phyloP scores from a whole-genome alignment of 2,888 invertebrate genomes.

The Aproaerema taeniolella region DNA sequence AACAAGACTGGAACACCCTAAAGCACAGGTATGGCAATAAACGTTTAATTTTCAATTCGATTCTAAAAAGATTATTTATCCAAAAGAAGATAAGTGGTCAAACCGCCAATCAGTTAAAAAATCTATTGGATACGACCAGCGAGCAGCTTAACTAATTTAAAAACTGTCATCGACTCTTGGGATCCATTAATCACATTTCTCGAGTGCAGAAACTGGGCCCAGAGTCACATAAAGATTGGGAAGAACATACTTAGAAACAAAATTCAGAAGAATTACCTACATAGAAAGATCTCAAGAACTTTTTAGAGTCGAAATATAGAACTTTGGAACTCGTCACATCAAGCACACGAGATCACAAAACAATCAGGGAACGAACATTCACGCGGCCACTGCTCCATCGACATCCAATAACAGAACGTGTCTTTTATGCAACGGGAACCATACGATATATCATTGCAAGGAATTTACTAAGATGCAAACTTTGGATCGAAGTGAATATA shows the following conservation, averaged over 20 bases:
- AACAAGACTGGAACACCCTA: conserved; percentile 11
- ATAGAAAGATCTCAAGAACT: neutral
- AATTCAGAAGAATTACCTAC: neutral
- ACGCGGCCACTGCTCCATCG: neutral
- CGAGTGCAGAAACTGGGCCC: conserved; percentile 18
- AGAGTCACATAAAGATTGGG: no score
- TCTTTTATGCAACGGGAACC: conserved; percentile 13
- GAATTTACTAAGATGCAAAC: conserved; percentile 15
- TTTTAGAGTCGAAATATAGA: conserved; percentile 1
- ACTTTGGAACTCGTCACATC: conserved; percentile 1
- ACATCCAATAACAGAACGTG: neutral
- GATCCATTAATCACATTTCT: conserved; percentile 25
- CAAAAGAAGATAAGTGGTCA: conserved; percentile 13
- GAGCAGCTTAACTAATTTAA: conserved; percentile 16
- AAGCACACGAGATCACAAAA: neutral
- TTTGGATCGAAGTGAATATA: conserved; percentile 13
- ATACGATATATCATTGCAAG: conserved; percentile 18
- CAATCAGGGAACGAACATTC: neutral
- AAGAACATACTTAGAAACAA: conserved; percentile 2
- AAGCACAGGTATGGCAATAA: conserved; percentile 10
- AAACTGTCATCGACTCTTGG: conserved; percentile 21
- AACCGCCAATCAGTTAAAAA: conserved; percentile 11
- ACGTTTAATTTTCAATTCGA: conserved; percentile 14
- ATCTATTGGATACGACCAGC: conserved; percentile 13
- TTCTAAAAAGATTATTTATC: conserved; percentile 15